Conservation (phyloP, 2,797 vertebrate genomes). For the Chloroceryle amazona region DNA sequence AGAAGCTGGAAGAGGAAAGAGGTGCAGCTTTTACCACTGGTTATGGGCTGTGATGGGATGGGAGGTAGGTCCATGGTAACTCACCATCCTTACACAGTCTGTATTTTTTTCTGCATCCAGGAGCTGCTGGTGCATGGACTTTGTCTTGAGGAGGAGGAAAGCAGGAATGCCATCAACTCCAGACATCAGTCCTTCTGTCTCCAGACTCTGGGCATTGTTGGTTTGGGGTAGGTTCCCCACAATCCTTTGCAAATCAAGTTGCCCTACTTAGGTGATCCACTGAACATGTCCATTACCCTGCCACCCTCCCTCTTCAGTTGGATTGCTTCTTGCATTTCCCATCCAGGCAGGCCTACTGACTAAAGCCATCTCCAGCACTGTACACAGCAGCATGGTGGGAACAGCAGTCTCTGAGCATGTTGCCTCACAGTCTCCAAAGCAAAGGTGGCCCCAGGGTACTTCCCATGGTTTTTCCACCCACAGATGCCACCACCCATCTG, state of each 20-base stretch:
- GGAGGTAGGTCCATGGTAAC: not conserved
- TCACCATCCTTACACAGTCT: not conserved
- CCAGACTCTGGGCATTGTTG: not conserved
- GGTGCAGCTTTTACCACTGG: not conserved
- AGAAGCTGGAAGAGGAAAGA: not conserved
- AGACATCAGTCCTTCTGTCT: not conserved
- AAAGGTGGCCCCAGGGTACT: not conserved
- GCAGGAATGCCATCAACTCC: not conserved
- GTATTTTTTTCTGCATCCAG: not conserved
- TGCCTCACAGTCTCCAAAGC: not conserved
- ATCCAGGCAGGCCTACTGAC: not conserved
- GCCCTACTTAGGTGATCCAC: not conserved
- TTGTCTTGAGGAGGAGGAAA: not conserved
- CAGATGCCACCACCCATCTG: not conserved
- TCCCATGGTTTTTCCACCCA: slow-evolving; percentile 1
- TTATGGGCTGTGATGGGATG: not conserved
- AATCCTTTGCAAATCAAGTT: not conserved
- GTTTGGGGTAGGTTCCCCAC: not conserved
- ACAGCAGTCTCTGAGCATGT: not conserved
- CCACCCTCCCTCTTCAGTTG: not conserved
- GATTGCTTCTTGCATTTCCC: not conserved
- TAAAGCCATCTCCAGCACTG: not conserved
- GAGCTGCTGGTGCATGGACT: not conserved
- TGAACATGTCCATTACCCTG: not conserved
- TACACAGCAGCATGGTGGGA: not conserved